These are phyloP conservation scores for Melinopterus prodromus DNA, from an alignment of 2,888 invertebrate genomes.

Conservation along the genomic window DNA sequence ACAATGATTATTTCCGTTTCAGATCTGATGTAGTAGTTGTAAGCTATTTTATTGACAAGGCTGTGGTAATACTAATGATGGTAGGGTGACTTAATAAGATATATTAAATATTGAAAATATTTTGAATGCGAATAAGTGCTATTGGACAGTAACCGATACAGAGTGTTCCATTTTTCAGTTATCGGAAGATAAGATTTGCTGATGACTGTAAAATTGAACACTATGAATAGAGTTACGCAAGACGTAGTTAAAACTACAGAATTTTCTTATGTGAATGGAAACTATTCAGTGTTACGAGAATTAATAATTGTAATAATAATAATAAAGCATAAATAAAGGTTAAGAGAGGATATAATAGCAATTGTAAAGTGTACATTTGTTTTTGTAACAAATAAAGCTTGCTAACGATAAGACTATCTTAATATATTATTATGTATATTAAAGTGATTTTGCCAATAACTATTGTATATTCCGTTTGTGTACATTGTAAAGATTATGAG, in stretches of 20 bases:
- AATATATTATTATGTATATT: background rate
- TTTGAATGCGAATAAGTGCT: background rate
- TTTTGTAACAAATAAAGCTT: constrained; percentile 4
- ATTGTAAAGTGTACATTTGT: background rate
- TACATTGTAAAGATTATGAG: constrained; percentile 30
- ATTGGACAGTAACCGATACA: background rate
- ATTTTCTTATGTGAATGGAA: background rate
- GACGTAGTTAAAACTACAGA: background rate
- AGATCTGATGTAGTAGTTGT: constrained; percentile 1
- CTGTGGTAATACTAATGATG: constrained; percentile 14
- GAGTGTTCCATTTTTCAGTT: background rate
- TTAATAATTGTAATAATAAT: background rate
- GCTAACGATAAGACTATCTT: background rate
- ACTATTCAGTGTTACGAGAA: background rate
- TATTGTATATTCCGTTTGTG: constrained; percentile 12
- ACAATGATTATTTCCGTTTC: background rate
- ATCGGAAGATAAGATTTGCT: too few relatives aligned
- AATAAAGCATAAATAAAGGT: background rate
- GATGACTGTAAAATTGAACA: background rate
- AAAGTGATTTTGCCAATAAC: background rate
- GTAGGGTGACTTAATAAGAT: constrained; percentile 7
- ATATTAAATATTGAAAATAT: background rate
- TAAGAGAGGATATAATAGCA: background rate
- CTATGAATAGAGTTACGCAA: background rate
- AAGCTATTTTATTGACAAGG: constrained; percentile 18